These are phyloP conservation scores for Andricus quercusramuli DNA, from an alignment of 2,888 invertebrate species.

Conservation along the genomic window DNA sequence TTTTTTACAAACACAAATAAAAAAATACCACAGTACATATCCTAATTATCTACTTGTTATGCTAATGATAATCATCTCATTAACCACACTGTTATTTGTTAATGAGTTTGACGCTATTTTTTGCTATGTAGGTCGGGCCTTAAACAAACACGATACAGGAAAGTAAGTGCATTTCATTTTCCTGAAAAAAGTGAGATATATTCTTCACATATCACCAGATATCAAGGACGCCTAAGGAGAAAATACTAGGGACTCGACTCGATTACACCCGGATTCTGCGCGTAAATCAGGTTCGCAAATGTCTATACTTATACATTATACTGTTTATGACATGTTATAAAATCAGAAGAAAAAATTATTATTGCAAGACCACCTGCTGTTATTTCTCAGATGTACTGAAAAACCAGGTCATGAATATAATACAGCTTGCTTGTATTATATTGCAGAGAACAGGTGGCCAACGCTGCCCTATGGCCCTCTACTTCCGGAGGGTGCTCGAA, in stretches of 20 bases:
- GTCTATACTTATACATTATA: too few species aligned
- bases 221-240: slow-evolving; percentile 26
- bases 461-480: slow-evolving; percentile 28
- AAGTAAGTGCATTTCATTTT: slow-evolving; percentile 26
- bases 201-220: slow-evolving; percentile 21
- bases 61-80: not conserved
- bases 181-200: not conserved
- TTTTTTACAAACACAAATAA: too few species aligned
- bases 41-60: too few species aligned
- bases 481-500: slow-evolving; percentile 47
- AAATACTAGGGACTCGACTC: slow-evolving; percentile 4
- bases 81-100: not conserved
- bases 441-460: slow-evolving; percentile 52
- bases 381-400: not conserved
- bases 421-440: slow-evolving; percentile 41
- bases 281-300: not conserved
- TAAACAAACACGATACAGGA: slow-evolving; percentile 5
- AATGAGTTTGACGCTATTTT: not conserved
- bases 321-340: too few species aligned
- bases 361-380: not conserved
- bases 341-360: slow-evolving; percentile 12
- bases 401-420: slow-evolving; percentile 19
- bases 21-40: too few species aligned
- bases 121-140: slow-evolving; percentile 9
- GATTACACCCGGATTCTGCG: slow-evolving; percentile 17